Percentiles rank a stretch among this genome's conserved stretches.
phyloP scores from a whole-genome alignment of 2,888 invertebrate genomes.

The Poecilobothrus nobilitatus region DNA sequence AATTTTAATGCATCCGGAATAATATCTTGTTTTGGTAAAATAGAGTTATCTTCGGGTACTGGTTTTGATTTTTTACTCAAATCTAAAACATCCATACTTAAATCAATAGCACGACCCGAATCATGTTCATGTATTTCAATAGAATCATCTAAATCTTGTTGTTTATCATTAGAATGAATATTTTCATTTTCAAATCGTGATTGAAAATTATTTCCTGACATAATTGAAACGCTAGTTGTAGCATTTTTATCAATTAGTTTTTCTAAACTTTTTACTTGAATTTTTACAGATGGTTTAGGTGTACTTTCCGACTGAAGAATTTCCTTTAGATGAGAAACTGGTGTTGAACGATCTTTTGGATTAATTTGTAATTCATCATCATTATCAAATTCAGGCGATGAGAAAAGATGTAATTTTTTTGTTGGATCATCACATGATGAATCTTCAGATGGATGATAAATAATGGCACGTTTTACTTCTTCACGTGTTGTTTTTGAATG shows the following conservation, averaged over 20 bases:
- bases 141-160: slow-evolving; percentile 30
- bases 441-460: slow-evolving; percentile 79
- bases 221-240: slow-evolving; percentile 19
- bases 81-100: slow-evolving; percentile 72
- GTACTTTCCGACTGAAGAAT: slow-evolving; percentile 41
- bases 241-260: slow-evolving; percentile 45
- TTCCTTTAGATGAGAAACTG: slow-evolving; percentile 46
- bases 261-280: slow-evolving; percentile 55
- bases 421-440: slow-evolving; percentile 64
- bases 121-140: slow-evolving; percentile 27
- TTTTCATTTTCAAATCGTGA: slow-evolving; percentile 42
- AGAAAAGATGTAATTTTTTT: slow-evolving; percentile 50
- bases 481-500: slow-evolving; percentile 80
- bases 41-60: slow-evolving; percentile 22
- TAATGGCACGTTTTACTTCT: slow-evolving; percentile 80
- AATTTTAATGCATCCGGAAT: slow-evolving; percentile 46
- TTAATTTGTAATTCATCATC: slow-evolving; percentile 34
- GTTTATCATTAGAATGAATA: slow-evolving; percentile 33
- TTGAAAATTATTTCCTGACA: slow-evolving; percentile 46
- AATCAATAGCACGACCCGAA: slow-evolving; percentile 58
- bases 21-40: slow-evolving; percentile 23
- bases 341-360: slow-evolving; percentile 38
- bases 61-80: slow-evolving; percentile 63
- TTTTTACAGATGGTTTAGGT: slow-evolving; percentile 47
- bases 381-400: slow-evolving; percentile 48